Evolutionary conservation across 1,140 invertebrate species (phyloP).

Genomic region (Augochlora pura): DNA sequence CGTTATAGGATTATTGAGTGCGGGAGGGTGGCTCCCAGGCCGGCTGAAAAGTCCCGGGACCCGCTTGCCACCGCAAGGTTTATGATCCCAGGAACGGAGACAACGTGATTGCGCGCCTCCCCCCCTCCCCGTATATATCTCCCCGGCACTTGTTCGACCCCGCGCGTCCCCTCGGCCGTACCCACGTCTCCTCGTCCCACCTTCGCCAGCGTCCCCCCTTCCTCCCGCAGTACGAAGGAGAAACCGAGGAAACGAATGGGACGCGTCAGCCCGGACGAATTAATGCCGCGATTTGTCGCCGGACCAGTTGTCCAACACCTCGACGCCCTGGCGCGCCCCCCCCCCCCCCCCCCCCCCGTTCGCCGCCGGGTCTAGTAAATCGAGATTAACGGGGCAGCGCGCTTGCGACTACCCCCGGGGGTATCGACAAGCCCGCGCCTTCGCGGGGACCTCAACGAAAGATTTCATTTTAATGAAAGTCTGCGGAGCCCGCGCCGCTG

Average conservation of each 20-base stretch:
- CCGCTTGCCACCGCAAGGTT: conserved; percentile 69
- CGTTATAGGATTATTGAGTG: conserved; percentile 72
- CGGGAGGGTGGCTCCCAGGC: conserved; percentile 60
- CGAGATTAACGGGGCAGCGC: too few relatives aligned
- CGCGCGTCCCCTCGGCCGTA: conserved; percentile 25
- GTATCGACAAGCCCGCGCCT: too few relatives aligned
- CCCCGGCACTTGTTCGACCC: neutral
- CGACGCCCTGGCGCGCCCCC: too few relatives aligned
- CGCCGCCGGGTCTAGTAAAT: too few relatives aligned
- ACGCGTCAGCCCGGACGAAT: conserved; percentile 26
- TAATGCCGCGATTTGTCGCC: conserved; percentile 43
- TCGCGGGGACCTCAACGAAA: too few relatives aligned
- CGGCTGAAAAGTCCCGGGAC: conserved; percentile 74
- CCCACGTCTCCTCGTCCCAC: too few relatives aligned
- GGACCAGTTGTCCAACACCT: neutral
- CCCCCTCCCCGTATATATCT: conserved; percentile 33
- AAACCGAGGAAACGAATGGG: conserved; percentile 55
- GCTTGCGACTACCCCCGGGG: too few relatives aligned
- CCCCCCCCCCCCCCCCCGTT: too few relatives aligned
- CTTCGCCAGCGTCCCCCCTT: too few relatives aligned
- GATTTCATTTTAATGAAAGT: too few relatives aligned
- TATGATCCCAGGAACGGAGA: conserved; percentile 64
- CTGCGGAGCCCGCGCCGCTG: too few relatives aligned
- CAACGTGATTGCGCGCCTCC: conserved; percentile 45
- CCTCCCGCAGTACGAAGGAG: too few relatives aligned